Percentiles rank a stretch among this genome's conserved stretches.
phyloP scores from a whole-genome alignment of 1,140 invertebrate genomes.

The Homarus americanus region DNA sequence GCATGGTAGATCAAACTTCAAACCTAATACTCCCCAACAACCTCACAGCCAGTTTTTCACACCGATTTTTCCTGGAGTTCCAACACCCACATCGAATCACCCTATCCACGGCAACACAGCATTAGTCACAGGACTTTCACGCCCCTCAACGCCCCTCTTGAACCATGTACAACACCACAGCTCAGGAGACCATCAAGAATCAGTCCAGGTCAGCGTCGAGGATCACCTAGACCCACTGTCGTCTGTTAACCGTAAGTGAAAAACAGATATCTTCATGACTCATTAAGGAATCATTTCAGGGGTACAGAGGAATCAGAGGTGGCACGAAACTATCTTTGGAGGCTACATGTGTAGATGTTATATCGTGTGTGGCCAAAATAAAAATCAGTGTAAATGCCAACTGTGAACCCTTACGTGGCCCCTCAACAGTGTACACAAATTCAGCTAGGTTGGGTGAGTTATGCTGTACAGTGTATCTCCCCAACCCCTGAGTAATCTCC shows the following conservation, averaged over 20 bases:
- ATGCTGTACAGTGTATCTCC: too few species aligned
- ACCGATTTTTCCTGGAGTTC: neutral
- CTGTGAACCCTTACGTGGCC: too few species aligned
- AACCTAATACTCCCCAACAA: neutral
- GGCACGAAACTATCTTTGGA: too few species aligned
- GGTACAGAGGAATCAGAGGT: too few species aligned
- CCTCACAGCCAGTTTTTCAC: neutral
- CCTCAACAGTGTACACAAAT: too few species aligned
- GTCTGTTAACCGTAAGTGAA: neutral
- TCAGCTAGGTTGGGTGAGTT: too few species aligned
- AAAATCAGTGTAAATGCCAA: too few species aligned
- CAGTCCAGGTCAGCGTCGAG: neutral
- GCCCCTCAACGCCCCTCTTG: neutral
- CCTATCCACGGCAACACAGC: neutral
- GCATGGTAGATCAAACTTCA: neutral
- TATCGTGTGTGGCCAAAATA: too few species aligned
- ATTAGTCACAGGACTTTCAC: neutral
- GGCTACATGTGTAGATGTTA: too few species aligned
- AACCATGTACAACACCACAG: neutral
- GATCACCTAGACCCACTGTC: slow-evolving; percentile 7
- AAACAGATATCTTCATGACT: too few species aligned
- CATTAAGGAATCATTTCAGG: too few species aligned
- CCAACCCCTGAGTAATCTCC: too few species aligned
- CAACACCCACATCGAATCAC: neutral
- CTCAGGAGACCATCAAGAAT: neutral